Percentiles rank a stretch among this genome's conserved stretches.
Conservation (phyloP, 1,140 invertebrate genomes). For the Drosophila lowei region DNA sequence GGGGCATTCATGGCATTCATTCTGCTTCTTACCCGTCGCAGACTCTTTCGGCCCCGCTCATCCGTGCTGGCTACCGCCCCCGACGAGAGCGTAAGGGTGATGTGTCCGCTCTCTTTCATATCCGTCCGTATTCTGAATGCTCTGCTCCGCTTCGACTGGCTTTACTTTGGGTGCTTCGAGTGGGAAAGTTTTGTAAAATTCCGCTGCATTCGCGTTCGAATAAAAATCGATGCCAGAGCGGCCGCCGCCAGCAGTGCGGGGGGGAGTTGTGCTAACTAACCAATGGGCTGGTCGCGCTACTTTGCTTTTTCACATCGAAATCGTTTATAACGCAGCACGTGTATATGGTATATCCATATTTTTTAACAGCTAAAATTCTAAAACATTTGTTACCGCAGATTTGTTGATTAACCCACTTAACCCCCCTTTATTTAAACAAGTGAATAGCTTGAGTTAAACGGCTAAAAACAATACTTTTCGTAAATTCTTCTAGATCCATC, state of each 20-base stretch:
- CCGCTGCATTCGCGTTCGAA: constrained; percentile 42
- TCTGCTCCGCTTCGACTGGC: no score
- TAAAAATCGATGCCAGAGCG: constrained; percentile 45
- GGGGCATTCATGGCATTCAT: not conserved
- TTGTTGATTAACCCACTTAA: no score
- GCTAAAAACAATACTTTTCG: no score
- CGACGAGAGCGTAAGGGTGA: constrained; percentile 64
- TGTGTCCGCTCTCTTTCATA: constrained; percentile 72
- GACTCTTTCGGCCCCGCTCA: constrained; percentile 61
- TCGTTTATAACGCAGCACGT: constrained; percentile 5
- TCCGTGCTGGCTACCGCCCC: constrained; percentile 33
- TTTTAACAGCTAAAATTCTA: no score
- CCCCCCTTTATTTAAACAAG: no score
- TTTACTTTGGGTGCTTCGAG: constrained; percentile 3
- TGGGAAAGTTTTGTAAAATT: constrained; percentile 27
- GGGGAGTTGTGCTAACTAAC: constrained; percentile 28
- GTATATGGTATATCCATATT: no score
- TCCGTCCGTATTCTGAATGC: not conserved
- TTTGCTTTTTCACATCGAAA: constrained; percentile 17
- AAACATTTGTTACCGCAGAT: no score
- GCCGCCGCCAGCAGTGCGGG: not conserved
- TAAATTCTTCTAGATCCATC: no score
- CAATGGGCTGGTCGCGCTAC: constrained; percentile 2
- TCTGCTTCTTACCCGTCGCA: constrained; percentile 65
- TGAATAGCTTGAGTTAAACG: no score